A percentile compares a stretch with the other conserved stretches of the same genome.
phyloP scores from a whole-genome alignment of 1,140 invertebrate species.

The Pseudomyrmex gracilis region DNA sequence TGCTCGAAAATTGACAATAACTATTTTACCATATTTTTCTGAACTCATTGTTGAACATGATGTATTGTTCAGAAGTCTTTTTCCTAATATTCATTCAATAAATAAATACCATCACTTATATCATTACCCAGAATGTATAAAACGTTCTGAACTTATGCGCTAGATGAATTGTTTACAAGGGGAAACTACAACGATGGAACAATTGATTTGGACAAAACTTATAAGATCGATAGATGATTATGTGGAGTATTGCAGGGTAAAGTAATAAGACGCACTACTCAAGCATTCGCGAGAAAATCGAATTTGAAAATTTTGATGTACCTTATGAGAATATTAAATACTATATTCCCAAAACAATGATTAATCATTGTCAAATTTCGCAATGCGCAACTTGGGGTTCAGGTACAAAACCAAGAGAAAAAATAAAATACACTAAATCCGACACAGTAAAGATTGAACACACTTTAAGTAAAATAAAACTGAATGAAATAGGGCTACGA shows the following conservation, averaged over 20 bases:
- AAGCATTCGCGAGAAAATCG: too few species aligned
- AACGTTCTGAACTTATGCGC: background rate
- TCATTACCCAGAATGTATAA: constrained; percentile 18
- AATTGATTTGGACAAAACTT: constrained; percentile 24
- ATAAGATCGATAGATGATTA: too few species aligned
- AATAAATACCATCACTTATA: constrained; percentile 8
- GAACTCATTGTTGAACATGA: constrained; percentile 11
- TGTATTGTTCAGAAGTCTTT: background rate
- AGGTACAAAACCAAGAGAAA: constrained; percentile 1
- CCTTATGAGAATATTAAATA: too few species aligned
- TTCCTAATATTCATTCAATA: constrained; percentile 16
- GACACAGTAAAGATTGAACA: background rate
- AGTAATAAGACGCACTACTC: too few species aligned
- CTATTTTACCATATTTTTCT: constrained; percentile 11
- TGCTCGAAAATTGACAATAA: background rate
- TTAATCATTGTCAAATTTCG: constrained; percentile 8
- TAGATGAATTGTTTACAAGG: constrained; percentile 9
- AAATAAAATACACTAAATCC: background rate
- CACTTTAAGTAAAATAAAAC: background rate
- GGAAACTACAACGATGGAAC: too few species aligned
- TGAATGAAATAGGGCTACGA: constrained; percentile 2
- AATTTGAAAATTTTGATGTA: too few species aligned
- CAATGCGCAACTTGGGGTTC: constrained; percentile 11
- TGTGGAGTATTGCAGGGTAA: too few species aligned
- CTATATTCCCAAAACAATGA: constrained; percentile 15